These are phyloP conservation scores for Meda fulgida DNA, from an alignment of 2,797 vertebrate species.

Conservation along the genomic window DNA sequence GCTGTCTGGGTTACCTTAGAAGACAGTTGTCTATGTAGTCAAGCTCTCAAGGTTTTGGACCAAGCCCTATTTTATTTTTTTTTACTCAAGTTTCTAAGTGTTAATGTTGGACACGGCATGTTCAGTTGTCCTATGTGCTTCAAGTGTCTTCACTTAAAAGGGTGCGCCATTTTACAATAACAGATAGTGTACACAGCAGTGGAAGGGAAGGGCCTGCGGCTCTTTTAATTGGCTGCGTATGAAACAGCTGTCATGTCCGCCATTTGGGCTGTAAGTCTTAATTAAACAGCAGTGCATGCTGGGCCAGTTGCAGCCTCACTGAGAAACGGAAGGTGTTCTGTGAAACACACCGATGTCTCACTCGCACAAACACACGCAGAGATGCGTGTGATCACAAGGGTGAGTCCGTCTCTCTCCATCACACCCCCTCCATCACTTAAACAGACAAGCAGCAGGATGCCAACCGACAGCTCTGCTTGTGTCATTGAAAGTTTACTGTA, in stretches of 20 bases:
- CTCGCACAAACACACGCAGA: neutral
- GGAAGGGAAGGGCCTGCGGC: conserved; percentile 25
- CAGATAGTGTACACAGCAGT: conserved; percentile 37
- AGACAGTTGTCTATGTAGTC: neutral
- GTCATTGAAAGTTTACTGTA: conserved; percentile 40
- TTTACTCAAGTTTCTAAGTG: neutral
- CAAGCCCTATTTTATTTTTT: no score
- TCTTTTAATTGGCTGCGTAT: conserved; percentile 57
- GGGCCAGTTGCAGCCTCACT: conserved; percentile 42
- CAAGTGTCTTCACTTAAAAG: no score
- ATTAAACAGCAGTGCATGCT: conserved; percentile 63
- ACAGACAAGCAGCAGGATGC: conserved; percentile 25
- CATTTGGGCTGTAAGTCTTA: conserved; percentile 57
- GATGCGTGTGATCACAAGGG: neutral
- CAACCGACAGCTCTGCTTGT: conserved; percentile 46
- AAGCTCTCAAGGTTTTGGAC: no score
- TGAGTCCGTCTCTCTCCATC: conserved; percentile 5
- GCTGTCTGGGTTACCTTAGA: no score
- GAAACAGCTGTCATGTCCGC: conserved; percentile 61
- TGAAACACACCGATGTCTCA: conserved; percentile 3
- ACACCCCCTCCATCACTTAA: neutral
- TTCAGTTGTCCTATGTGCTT: neutral
- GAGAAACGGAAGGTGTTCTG: conserved; percentile 41
- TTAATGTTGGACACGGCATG: neutral
- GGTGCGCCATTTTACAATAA: conserved; percentile 39